phyloP scores from a whole-genome alignment of 2,888 invertebrate species.

The Nomada fabriciana region DNA sequence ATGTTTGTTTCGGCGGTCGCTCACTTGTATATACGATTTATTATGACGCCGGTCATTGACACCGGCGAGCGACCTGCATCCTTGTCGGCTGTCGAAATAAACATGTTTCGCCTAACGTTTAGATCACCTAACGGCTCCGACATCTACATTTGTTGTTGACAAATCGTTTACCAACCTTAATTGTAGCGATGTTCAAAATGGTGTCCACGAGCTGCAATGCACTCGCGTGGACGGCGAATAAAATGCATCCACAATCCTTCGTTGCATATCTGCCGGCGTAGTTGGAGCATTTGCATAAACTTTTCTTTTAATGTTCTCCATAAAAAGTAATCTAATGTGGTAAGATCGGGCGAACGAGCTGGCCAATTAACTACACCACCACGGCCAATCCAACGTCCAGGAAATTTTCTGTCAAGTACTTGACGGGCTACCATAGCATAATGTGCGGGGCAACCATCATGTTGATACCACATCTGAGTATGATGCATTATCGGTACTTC shows the following conservation, averaged over 20 bases:
- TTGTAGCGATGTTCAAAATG: slow-evolving; percentile 8
- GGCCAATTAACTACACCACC: neutral
- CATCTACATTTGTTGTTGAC: too few relatives aligned
- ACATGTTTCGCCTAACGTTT: too few relatives aligned
- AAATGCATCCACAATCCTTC: neutral
- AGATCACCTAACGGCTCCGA: too few relatives aligned
- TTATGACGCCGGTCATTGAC: too few relatives aligned
- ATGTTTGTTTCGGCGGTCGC: too few relatives aligned
- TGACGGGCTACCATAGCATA: neutral
- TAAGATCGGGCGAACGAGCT: neutral
- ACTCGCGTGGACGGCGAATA: too few relatives aligned
- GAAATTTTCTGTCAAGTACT: neutral
- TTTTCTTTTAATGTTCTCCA: neutral
- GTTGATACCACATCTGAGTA: neutral
- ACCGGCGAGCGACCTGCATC: too few relatives aligned
- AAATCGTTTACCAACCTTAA: neutral
- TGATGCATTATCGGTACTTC: too few relatives aligned
- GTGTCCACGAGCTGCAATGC: neutral
- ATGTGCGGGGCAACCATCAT: neutral
- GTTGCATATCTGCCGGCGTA: neutral
- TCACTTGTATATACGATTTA: too few relatives aligned
- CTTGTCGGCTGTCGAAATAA: too few relatives aligned
- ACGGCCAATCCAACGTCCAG: neutral
- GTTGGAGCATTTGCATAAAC: neutral
- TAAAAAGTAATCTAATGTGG: neutral